Evolutionary conservation across 2,888 invertebrate species (phyloP).

Genomic region (Hirtodrosophila confusa): DNA sequence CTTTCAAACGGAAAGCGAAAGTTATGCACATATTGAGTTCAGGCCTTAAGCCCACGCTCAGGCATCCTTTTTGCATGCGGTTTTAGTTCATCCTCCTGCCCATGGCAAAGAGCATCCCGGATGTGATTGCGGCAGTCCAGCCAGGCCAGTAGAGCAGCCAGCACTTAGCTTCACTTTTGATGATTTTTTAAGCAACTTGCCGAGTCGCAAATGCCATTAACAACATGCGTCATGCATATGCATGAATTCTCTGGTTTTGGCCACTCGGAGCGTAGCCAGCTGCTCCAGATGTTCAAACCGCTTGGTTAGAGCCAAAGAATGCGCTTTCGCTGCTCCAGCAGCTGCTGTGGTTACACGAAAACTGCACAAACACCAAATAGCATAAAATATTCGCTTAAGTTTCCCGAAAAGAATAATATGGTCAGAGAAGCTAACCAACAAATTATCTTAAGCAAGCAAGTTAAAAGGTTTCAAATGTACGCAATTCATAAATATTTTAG

Average conservation of each 20-base stretch:
- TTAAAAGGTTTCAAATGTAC: too few species aligned
- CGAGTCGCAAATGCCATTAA: slow-evolving; percentile 64
- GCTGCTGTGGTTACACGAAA: slow-evolving; percentile 32
- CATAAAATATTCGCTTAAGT: neutral
- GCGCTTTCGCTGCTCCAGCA: slow-evolving; percentile 5
- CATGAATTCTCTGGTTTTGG: slow-evolving; percentile 29
- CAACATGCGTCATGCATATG: slow-evolving; percentile 69
- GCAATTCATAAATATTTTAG: too few species aligned
- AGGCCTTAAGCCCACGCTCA: slow-evolving; percentile 50
- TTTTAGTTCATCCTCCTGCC: slow-evolving; percentile 10
- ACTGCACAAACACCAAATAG: neutral
- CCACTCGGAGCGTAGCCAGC: neutral
- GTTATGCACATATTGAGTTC: slow-evolving; percentile 70
- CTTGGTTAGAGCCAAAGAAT: slow-evolving; percentile 9
- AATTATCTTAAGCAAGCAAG: too few species aligned
- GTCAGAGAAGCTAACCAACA: too few species aligned
- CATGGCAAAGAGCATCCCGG: slow-evolving; percentile 66
- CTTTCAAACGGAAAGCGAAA: slow-evolving; percentile 62
- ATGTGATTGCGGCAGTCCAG: slow-evolving; percentile 51
- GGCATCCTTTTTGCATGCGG: slow-evolving; percentile 4
- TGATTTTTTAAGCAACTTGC: slow-evolving; percentile 57
- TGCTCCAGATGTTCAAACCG: slow-evolving; percentile 5
- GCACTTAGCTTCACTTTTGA: slow-evolving; percentile 54
- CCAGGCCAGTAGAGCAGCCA: slow-evolving; percentile 14
- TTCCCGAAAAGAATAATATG: too few species aligned